Base-by-base conservation (phyloP, 1,140 invertebrate species). In the Lucilia sericata region DNA sequence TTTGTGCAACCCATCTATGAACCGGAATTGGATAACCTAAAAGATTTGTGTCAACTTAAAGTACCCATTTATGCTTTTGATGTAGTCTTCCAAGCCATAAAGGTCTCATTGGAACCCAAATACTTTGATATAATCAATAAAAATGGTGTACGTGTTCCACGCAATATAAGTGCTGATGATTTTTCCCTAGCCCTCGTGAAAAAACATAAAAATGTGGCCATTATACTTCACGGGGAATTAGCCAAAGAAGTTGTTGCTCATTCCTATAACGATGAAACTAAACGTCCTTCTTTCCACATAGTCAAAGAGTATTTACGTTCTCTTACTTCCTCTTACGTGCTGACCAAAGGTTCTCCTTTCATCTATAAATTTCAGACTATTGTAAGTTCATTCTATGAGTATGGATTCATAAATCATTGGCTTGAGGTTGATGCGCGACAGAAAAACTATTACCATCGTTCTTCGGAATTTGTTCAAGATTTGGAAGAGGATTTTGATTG, bases 251-350 rank as follows among this genome's bases (percentile, higher is more conserved):
- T 90, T 2, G 82, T 90, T 10, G 86, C 87, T 5, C 70, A 84
- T 42, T 90, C 86, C 12, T 90, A 86, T 74, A 87, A 89, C 47
- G 21, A 84, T 0, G 85, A 87, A 17, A 83, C 65, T 8, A 86
- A 84, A 34, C 86, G 89, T 17, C 88, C 89, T 19, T 19, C 86
- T 10, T 90, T 87, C 78, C 89, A 90, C 30, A 88, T 90, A 34
- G 88, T 90, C 42, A 88, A 88, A 74, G 85, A 90, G 47, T 88
- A 88, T 84, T 84, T 90, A 5, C 83, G 87, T 13, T 88, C 89
- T 7, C 85, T 90, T 86, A 84, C 87, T 0, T 85, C 86, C 19
- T 90, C 89, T 3, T 90, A 90, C 25, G 86, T 90, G 0, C 17
- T 90, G 17, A 87, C 88, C 0, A 42, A 84, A 2, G 89, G 89